phyloP scores from a whole-genome alignment of 1,140 invertebrate genomes.

The Drosophila nikananu region DNA sequence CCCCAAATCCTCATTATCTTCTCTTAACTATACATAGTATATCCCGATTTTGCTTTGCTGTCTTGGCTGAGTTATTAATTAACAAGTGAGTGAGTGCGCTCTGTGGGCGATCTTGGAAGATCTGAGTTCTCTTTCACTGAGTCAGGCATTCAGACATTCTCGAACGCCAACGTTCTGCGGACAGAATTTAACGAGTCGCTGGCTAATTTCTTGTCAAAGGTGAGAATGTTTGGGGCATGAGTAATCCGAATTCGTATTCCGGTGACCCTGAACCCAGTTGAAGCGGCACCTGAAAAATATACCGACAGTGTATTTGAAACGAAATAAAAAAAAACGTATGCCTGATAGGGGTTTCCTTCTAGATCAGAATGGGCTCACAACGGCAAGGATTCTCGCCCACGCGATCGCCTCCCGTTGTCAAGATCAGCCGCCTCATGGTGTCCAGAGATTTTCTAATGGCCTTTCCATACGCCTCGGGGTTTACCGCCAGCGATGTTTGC shows the following conservation, averaged over 20 bases:
- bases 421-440: conserved; percentile 39
- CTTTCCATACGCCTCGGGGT: conserved; percentile 9
- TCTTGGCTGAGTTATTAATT: conserved; percentile 29
- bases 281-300: neutral
- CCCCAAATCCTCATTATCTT: neutral
- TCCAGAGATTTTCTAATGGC: conserved; percentile 33
- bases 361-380: conserved; percentile 2
- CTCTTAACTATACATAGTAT: neutral
- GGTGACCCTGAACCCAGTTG: conserved; percentile 34
- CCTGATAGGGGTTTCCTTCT: neutral
- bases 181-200: conserved; percentile 19
- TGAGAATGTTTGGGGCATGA: conserved; percentile 63
- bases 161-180: conserved; percentile 11
- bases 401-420: conserved; percentile 14
- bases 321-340: neutral
- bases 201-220: conserved; percentile 58
- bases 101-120: conserved; percentile 35
- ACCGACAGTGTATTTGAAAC: conserved; percentile 1
- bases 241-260: conserved; percentile 37
- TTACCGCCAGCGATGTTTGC: conserved; percentile 7
- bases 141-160: conserved; percentile 35
- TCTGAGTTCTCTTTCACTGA: conserved; percentile 35
- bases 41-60: conserved; percentile 2
- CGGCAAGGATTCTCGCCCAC: conserved; percentile 8
- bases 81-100: conserved; percentile 1